These are phyloP conservation scores for Siniperca chuatsi DNA, from an alignment of 2,113 vertebrate genomes.

Conservation along the genomic window DNA sequence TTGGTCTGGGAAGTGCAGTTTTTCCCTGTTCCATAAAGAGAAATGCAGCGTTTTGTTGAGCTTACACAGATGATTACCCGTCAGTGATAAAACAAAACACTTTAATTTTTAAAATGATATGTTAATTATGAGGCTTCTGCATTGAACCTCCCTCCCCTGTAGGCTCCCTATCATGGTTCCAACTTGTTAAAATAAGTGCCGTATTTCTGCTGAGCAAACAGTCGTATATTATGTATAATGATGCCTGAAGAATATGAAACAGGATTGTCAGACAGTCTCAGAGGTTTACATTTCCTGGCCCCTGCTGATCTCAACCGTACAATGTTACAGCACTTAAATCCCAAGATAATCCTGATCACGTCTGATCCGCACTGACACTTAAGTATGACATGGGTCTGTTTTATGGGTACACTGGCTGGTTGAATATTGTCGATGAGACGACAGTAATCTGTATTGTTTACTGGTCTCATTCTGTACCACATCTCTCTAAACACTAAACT, in stretches of 20 bases:
- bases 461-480: neutral
- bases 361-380: neutral
- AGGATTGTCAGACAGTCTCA: neutral
- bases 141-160: neutral
- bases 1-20: neutral
- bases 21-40: neutral
- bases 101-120: neutral
- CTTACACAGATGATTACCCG: neutral
- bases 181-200: neutral
- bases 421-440: neutral
- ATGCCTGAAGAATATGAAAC: slow-evolving; percentile 8
- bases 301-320: neutral
- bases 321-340: neutral
- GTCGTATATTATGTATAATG: neutral
- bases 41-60: neutral
- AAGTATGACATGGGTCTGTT: neutral
- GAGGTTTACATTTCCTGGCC: neutral
- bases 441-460: neutral
- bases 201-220: slow-evolving; percentile 3
- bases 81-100: neutral
- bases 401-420: neutral
- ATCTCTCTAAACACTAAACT: slow-evolving; percentile 1
- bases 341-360: neutral
- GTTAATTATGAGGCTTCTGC: neutral
- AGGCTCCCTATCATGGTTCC: neutral